Evolutionary conservation across 2,888 invertebrate genomes (phyloP).

Genomic region (Pinctada fucata): DNA sequence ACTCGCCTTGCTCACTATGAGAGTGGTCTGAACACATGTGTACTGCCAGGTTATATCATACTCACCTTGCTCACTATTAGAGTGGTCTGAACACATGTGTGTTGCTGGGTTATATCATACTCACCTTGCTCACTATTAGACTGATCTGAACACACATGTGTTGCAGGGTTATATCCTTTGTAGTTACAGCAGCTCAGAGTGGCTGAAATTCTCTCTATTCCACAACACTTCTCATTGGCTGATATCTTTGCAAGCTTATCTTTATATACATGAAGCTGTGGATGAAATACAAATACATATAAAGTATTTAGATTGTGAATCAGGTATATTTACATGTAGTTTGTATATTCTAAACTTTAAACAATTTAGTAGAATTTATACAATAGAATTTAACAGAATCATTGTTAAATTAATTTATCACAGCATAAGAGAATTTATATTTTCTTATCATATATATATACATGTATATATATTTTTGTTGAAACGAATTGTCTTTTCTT

Average conservation of each 20-base stretch:
- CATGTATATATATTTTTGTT: too few relatives aligned
- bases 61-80: conserved; percentile 58
- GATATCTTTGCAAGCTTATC: conserved; percentile 55
- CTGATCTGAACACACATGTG: conserved; percentile 74
- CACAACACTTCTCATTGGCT: conserved; percentile 74
- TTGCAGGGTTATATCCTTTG: conserved; percentile 67
- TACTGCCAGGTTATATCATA: conserved; percentile 64
- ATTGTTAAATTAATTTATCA: too few relatives aligned
- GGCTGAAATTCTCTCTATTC: conserved; percentile 65
- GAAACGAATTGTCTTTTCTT: too few relatives aligned
- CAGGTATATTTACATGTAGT: neutral
- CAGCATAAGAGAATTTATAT: too few relatives aligned
- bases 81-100: conserved; percentile 74
- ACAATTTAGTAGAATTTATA: too few relatives aligned
- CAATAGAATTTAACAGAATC: too few relatives aligned
- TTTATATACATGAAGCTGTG: conserved; percentile 66
- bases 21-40: conserved; percentile 75
- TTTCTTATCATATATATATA: too few relatives aligned
- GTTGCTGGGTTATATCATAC: conserved; percentile 41
- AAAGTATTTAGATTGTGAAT: neutral
- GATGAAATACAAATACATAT: neutral
- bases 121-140: conserved; percentile 62
- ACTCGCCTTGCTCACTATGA: conserved; percentile 53
- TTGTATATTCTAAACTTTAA: too few relatives aligned
- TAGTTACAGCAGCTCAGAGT: conserved; percentile 73